A percentile compares a stretch with the other conserved stretches of the same genome.
Conservation (phyloP, 2,888 invertebrate species). For the Myopa tessellatipennis region DNA sequence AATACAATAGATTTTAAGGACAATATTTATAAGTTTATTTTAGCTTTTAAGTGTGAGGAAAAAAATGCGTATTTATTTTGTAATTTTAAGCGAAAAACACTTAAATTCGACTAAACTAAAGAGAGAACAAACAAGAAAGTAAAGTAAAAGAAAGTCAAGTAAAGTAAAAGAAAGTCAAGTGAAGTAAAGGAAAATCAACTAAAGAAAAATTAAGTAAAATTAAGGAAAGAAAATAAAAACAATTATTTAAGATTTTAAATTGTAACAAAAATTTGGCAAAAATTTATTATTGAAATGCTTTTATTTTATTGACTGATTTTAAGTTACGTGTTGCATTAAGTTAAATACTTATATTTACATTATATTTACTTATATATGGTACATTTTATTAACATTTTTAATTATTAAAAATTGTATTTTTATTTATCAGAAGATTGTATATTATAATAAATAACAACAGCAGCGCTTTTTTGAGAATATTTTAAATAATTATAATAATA, state of each 20-base stretch:
- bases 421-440: not conserved
- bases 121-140: not conserved
- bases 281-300: constrained; percentile 4
- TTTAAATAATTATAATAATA: no score
- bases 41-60: constrained; percentile 50
- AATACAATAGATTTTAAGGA: constrained; percentile 5
- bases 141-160: not conserved
- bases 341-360: not conserved
- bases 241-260: constrained; percentile 20
- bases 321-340: not conserved
- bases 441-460: no score
- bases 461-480: no score
- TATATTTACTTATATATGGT: no score
- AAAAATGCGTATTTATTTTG: constrained; percentile 57
- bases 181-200: no score
- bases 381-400: no score
- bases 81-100: constrained; percentile 40
- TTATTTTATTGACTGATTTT: constrained; percentile 22
- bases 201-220: not conserved
- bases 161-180: not conserved
- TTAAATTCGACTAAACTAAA: constrained; percentile 3
- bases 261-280: constrained; percentile 4
- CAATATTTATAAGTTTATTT: constrained; percentile 10
- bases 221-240: not conserved
- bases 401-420: no score